Evolutionary conservation across 2,797 vertebrate genomes (phyloP).

Genomic region (Eptatretus atami): DNA sequence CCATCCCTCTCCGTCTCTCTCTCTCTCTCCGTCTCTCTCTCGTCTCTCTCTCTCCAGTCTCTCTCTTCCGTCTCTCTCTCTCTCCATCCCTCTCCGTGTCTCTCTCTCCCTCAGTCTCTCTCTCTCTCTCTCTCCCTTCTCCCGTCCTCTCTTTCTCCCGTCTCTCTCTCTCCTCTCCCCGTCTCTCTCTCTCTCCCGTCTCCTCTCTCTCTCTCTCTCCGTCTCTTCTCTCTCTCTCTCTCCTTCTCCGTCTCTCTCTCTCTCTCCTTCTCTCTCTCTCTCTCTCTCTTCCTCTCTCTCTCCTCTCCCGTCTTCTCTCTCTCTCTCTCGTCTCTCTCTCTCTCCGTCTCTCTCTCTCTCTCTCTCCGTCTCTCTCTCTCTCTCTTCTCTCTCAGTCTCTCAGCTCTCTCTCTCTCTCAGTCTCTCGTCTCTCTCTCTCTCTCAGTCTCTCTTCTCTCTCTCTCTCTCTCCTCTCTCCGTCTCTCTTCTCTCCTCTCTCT

Average conservation of each 20-base stretch:
- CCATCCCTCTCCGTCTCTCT: no score
- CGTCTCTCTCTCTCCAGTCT: not conserved
- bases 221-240: not conserved
- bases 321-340: no score
- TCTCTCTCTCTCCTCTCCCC: no score
- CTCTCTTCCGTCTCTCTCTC: not conserved
- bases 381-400: no score
- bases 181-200: not conserved
- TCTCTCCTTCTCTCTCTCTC: no score
- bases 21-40: not conserved
- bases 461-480: not conserved
- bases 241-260: not conserved
- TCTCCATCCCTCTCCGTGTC: no score
- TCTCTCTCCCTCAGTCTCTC: not conserved
- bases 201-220: not conserved
- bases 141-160: no score
- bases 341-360: no score
- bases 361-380: no score
- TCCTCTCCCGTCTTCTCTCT: not conserved
- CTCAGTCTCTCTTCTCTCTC: not conserved
- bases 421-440: no score
- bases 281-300: not conserved
- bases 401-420: not conserved
- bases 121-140: no score
- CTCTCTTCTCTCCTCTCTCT: not conserved